Evolutionary conservation across 2,113 vertebrate genomes (phyloP).

Genomic region (Probosciger aterrimus): DNA sequence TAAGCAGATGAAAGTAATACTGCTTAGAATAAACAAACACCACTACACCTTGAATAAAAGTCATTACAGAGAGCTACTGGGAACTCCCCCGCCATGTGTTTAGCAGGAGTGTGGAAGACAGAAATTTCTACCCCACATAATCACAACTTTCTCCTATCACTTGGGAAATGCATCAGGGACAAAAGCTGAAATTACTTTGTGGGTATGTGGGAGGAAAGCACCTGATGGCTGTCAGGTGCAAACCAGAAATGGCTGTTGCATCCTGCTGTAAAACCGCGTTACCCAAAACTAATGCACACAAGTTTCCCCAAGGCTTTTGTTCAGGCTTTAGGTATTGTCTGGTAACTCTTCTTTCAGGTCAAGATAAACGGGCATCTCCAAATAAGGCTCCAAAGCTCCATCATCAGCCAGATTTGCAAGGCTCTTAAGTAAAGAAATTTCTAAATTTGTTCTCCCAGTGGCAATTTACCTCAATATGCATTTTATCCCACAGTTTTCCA

Average conservation of each 20-base stretch:
- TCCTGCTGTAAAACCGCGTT: not conserved
- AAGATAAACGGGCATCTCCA: not conserved
- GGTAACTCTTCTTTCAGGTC: conserved; percentile 1
- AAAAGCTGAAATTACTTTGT: not conserved
- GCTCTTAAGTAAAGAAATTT: not conserved
- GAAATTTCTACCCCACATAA: conserved; percentile 29
- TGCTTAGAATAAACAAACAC: conserved; percentile 61
- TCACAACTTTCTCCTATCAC: not conserved
- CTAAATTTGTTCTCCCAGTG: not conserved
- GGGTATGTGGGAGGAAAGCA: conserved; percentile 5
- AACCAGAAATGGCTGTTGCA: not conserved
- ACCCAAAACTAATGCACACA: not conserved
- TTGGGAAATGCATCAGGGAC: conserved; percentile 10
- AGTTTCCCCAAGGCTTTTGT: not conserved
- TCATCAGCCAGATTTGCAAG: conserved; percentile 10
- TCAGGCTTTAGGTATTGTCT: not conserved
- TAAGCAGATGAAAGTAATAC: conserved; percentile 53
- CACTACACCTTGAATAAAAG: conserved; percentile 13
- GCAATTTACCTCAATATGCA: not conserved
- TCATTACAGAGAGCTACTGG: conserved; percentile 32
- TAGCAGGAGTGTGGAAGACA: not conserved
- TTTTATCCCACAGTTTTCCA: conserved; percentile 10
- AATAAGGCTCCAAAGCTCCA: not conserved
- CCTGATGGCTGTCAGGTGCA: not conserved
- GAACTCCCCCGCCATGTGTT: conserved; percentile 17